A percentile compares a stretch with the other conserved stretches of the same genome.
Conservation (phyloP, 1,140 invertebrate species). For the Drosophila pachea region DNA sequence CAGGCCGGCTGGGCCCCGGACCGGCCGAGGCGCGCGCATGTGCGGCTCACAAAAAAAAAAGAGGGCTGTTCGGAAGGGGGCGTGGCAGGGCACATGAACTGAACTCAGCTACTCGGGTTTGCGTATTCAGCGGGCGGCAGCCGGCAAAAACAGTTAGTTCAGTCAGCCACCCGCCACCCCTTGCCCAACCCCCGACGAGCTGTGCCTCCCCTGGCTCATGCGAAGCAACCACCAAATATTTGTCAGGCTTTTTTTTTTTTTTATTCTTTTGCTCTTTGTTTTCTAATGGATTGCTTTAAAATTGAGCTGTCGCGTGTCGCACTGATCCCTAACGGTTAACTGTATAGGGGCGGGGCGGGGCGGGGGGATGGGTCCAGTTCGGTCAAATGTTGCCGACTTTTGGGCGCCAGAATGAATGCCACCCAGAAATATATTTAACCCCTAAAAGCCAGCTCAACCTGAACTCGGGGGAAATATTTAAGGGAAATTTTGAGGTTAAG, state of each 20-base stretch:
- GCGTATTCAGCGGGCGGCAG: constrained; percentile 67
- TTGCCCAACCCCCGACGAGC: too few relatives aligned
- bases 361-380: too few relatives aligned
- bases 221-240: constrained; percentile 48
- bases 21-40: constrained; percentile 48
- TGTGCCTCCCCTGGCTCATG: too few relatives aligned
- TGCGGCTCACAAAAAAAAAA: constrained; percentile 4
- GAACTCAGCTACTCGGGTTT: constrained; percentile 22
- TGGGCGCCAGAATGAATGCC: constrained; percentile 53
- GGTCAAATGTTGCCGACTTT: constrained; percentile 49
- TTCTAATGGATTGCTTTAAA: constrained; percentile 29
- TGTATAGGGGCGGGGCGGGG: not conserved
- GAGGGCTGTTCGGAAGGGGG: not conserved
- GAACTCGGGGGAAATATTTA: too few relatives aligned
- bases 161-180: constrained; percentile 8
- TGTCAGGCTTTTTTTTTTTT: constrained; percentile 2
- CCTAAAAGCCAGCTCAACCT: not conserved
- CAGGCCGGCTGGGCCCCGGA: constrained; percentile 7
- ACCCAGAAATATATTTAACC: not conserved
- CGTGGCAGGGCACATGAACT: constrained; percentile 19
- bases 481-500: too few relatives aligned
- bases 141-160: constrained; percentile 58
- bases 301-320: constrained; percentile 32
- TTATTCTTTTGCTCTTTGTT: not conserved
- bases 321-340: constrained; percentile 9